These are phyloP conservation scores for Leptodirus hochenwartii DNA, from an alignment of 2,888 invertebrate genomes.

Conservation along the genomic window DNA sequence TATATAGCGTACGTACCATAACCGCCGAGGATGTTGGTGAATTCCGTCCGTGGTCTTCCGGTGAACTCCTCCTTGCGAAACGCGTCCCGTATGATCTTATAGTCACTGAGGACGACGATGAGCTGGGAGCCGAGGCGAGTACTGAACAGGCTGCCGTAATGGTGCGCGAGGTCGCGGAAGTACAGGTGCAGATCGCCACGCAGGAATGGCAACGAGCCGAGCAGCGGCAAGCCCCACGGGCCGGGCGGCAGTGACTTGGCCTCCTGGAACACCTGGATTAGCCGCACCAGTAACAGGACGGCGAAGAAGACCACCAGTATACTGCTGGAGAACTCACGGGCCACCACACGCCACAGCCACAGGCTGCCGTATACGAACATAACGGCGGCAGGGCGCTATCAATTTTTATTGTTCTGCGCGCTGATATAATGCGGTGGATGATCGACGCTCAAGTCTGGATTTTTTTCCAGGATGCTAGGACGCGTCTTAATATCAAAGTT, in stretches of 20 bases:
- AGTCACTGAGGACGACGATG: slow-evolving; percentile 73
- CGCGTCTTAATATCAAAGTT: too few species aligned
- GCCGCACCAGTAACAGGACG: slow-evolving; percentile 26
- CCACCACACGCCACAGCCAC: slow-evolving; percentile 28
- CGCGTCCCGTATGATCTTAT: slow-evolving; percentile 67
- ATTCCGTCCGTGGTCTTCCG: slow-evolving; percentile 70
- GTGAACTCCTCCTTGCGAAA: slow-evolving; percentile 77
- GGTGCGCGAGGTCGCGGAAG: slow-evolving; percentile 55
- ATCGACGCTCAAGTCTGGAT: too few species aligned
- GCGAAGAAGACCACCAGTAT: slow-evolving; percentile 32
- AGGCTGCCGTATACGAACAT: slow-evolving; percentile 34
- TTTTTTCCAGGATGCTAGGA: slow-evolving; percentile 6
- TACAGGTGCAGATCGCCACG: slow-evolving; percentile 59
- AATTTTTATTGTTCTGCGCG: too few species aligned
- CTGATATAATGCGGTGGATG: too few species aligned
- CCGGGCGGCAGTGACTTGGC: slow-evolving; percentile 56
- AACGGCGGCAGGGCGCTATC: too few species aligned
- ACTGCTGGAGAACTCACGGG: slow-evolving; percentile 22
- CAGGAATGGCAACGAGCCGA: slow-evolving; percentile 70
- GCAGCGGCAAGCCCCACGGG: slow-evolving; percentile 70
- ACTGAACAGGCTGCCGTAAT: slow-evolving; percentile 68
- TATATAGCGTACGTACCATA: slow-evolving; percentile 52
- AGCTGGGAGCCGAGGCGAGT: slow-evolving; percentile 65
- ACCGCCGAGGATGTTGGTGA: slow-evolving; percentile 71
- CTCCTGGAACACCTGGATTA: slow-evolving; percentile 22